Evolutionary conservation across 2,888 invertebrate species (phyloP).

Genomic region (Torymus texanus): DNA sequence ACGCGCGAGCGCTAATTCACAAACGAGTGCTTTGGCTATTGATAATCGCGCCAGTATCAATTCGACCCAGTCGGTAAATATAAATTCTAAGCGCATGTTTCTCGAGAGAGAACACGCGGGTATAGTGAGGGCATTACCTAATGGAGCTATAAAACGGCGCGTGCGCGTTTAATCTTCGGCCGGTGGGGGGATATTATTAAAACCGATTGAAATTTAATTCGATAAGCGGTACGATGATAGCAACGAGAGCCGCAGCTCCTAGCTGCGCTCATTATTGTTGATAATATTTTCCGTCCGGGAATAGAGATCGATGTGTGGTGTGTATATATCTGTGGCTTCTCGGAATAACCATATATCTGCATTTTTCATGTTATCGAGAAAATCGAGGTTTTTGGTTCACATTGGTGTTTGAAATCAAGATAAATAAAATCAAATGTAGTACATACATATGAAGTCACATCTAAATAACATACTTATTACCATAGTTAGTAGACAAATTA

Average conservation of each 20-base stretch:
- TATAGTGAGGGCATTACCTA: not conserved
- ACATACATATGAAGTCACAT: no score
- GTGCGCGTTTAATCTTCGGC: not conserved
- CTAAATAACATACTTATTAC: no score
- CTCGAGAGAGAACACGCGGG: no score
- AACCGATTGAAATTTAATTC: constrained; percentile 34
- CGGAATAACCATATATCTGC: no score
- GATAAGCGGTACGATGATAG: constrained; percentile 11
- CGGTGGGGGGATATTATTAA: not conserved
- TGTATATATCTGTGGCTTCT: no score
- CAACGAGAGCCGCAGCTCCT: not conserved
- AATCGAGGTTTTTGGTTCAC: no score
- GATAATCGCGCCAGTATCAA: not conserved
- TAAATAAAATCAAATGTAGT: no score
- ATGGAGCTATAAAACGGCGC: constrained; percentile 22
- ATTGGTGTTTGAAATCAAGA: no score
- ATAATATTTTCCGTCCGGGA: not conserved
- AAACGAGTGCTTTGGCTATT: not conserved
- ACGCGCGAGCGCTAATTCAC: not conserved
- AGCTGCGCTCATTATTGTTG: not conserved
- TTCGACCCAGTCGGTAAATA: constrained; percentile 15
- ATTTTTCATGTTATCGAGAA: no score
- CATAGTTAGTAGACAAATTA: no score
- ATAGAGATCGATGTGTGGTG: not conserved
- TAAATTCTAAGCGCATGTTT: not conserved